Conservation (phyloP, 1,140 invertebrate genomes). For the Diorhabda carinulata region DNA sequence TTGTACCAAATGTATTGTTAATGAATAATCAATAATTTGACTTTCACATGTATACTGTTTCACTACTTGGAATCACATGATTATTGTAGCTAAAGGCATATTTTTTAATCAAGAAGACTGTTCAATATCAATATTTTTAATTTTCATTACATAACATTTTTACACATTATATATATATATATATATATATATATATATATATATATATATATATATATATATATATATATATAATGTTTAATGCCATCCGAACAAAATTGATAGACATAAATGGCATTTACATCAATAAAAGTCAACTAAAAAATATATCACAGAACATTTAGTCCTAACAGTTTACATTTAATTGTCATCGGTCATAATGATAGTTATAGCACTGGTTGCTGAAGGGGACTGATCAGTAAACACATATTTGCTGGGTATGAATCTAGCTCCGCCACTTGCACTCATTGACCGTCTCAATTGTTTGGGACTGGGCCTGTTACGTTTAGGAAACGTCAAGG, state of each 20-base stretch:
- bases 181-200: too few relatives aligned
- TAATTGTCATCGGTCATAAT: constrained; percentile 46
- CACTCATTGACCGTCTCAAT: constrained; percentile 17
- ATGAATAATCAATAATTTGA: too few relatives aligned
- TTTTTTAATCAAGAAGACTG: too few relatives aligned
- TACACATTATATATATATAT: too few relatives aligned
- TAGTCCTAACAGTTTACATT: constrained; percentile 31
- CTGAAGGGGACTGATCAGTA: constrained; percentile 47
- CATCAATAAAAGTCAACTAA: constrained; percentile 6
- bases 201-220: too few relatives aligned
- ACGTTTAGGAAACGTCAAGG: constrained; percentile 40
- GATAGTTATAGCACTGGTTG: constrained; percentile 48
- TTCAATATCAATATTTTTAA: too few relatives aligned
- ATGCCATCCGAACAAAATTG: not conserved
- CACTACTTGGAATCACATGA: too few relatives aligned
- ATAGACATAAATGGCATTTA: constrained; percentile 7
- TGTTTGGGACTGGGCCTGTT: constrained; percentile 17
- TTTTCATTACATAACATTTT: too few relatives aligned
- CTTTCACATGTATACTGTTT: too few relatives aligned
- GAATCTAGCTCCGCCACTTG: constrained; percentile 12
- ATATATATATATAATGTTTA: too few relatives aligned
- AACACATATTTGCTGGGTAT: constrained; percentile 27
- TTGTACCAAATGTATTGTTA: too few relatives aligned
- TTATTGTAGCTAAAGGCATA: too few relatives aligned
- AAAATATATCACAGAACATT: constrained; percentile 37